These are phyloP conservation scores for Agonopterix alstromeriana DNA, from an alignment of 2,888 invertebrate species.

Conservation along the genomic window DNA sequence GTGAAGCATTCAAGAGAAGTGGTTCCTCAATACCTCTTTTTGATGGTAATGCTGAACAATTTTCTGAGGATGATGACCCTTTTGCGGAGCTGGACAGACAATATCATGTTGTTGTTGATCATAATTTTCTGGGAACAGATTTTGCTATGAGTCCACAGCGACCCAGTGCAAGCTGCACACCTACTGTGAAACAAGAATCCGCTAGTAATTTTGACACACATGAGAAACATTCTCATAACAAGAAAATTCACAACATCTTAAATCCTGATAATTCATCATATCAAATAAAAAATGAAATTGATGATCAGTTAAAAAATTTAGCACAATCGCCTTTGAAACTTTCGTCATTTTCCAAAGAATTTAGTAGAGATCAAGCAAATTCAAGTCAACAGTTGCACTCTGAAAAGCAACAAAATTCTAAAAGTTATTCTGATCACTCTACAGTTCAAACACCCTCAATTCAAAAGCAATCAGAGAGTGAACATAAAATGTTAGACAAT, in stretches of 20 bases:
- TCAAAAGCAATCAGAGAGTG: conserved; percentile 13
- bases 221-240: conserved; percentile 10
- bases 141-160: conserved; percentile 22
- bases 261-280: not conserved
- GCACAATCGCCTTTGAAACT: conserved; percentile 28
- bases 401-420: conserved; percentile 2
- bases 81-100: conserved; percentile 66
- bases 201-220: conserved; percentile 14
- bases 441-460: conserved; percentile 10
- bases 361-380: conserved; percentile 10
- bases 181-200: not conserved
- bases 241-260: not conserved
- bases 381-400: conserved; percentile 3
- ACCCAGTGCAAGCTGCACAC: conserved; percentile 1
- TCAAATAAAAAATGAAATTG: conserved; percentile 24
- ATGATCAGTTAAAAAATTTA: conserved; percentile 25
- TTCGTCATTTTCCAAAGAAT: conserved; percentile 9
- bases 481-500: conserved; percentile 6
- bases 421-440: not conserved
- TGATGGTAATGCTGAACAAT: conserved; percentile 37
- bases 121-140: conserved; percentile 52
- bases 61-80: conserved; percentile 59
- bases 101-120: conserved; percentile 69
- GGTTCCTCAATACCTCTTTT: conserved; percentile 38
- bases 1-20: conserved; percentile 12